Percentiles rank a stretch among this genome's conserved stretches.
These are phyloP conservation scores for Lichenostomus cassidix DNA, from an alignment of 2,113 vertebrate species.

Conservation along the genomic window DNA sequence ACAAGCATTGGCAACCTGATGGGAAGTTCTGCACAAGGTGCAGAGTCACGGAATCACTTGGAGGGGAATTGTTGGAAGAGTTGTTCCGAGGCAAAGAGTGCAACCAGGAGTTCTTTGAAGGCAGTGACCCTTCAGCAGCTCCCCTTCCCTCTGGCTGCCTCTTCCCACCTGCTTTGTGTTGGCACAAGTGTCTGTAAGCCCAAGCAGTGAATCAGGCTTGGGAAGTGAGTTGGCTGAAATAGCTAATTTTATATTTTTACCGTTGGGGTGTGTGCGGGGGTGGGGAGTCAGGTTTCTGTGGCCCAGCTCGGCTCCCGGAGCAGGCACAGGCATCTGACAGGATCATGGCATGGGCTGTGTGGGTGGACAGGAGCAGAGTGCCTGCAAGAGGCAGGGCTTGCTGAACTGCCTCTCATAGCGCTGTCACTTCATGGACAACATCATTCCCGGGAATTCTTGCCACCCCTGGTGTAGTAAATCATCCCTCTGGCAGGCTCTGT, in stretches of 20 bases:
- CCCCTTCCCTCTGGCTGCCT: neutral
- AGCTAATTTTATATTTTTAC: slow-evolving; percentile 20
- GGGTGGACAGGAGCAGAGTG: slow-evolving; percentile 21
- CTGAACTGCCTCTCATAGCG: neutral
- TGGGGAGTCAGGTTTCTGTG: slow-evolving; percentile 23
- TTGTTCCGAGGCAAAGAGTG: neutral
- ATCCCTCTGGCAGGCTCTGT: neutral
- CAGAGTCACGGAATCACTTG: neutral
- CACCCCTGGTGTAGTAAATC: slow-evolving; percentile 11
- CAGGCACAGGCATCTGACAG: neutral
- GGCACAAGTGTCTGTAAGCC: slow-evolving; percentile 31
- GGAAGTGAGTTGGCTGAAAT: neutral
- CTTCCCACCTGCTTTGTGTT: slow-evolving; percentile 43
- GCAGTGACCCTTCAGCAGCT: neutral
- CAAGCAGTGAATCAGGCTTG: neutral
- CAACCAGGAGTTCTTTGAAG: neutral
- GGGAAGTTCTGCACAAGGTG: neutral
- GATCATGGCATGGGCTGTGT: neutral
- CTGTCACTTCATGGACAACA: neutral
- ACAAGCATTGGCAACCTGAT: neutral
- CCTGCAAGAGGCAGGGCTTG: neutral
- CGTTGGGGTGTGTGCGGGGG: neutral
- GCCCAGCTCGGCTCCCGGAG: neutral
- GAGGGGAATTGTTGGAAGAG: neutral
- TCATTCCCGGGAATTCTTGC: neutral